phyloP scores from a whole-genome alignment of 2,888 invertebrate genomes.

The Nineta flava region DNA sequence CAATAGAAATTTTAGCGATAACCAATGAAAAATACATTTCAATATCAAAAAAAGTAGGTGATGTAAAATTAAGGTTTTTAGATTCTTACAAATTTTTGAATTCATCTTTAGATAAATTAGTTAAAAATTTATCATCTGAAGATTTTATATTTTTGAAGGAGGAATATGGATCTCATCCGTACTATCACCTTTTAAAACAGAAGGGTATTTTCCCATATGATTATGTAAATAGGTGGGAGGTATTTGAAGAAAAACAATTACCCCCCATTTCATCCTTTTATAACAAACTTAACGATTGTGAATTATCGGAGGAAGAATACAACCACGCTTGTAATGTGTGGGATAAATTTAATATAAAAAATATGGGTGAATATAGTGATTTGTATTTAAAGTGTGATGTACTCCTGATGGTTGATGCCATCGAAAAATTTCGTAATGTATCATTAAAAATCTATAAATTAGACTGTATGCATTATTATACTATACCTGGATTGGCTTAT shows the following conservation, averaged over 20 bases:
- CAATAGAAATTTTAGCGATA: constrained; percentile 12
- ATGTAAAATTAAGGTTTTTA: constrained; percentile 10
- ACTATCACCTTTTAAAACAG: constrained; percentile 10
- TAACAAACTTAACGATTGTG: constrained; percentile 10
- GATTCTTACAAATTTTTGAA: constrained; percentile 14
- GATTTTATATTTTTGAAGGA: constrained; percentile 5
- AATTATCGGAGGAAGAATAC: constrained; percentile 12
- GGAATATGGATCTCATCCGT: not conserved
- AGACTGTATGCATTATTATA: constrained; percentile 14
- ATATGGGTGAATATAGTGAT: constrained; percentile 16
- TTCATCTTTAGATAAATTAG: constrained; percentile 12
- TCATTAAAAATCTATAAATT: constrained; percentile 13
- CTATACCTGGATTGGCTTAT: constrained; percentile 12
- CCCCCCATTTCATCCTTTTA: constrained; percentile 12
- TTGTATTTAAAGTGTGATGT: constrained; percentile 17
- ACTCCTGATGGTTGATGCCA: constrained; percentile 15
- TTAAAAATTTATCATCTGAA: constrained; percentile 8
- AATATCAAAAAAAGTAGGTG: constrained; percentile 9
- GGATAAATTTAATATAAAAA: constrained; percentile 14
- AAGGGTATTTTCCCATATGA: constrained; percentile 18
- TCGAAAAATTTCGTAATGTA: constrained; percentile 16
- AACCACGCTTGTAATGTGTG: constrained; percentile 17
- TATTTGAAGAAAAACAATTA: constrained; percentile 9
- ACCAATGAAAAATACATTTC: constrained; percentile 17
- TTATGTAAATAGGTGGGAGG: constrained; percentile 11